Evolutionary conservation across 2,888 invertebrate species (phyloP).

Genomic region (Tuberolachnus salignus): DNA sequence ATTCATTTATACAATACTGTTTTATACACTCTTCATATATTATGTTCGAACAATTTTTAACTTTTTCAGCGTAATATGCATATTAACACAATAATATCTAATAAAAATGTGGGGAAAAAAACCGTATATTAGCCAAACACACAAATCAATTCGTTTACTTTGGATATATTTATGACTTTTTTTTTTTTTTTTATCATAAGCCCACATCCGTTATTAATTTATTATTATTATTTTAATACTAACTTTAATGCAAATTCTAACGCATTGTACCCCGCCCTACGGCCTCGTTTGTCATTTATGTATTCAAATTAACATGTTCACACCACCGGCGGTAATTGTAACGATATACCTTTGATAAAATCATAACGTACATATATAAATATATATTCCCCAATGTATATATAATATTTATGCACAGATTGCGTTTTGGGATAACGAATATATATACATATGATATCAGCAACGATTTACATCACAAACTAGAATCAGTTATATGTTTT

Average conservation of each 20-base stretch:
- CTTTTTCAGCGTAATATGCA: no score
- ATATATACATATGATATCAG: slow-evolving; percentile 22
- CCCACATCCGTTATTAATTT: no score
- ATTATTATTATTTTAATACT: no score
- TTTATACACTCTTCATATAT: no score
- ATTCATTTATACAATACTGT: no score
- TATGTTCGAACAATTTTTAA: no score
- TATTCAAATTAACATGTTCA: slow-evolving; percentile 43
- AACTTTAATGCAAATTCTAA: neutral
- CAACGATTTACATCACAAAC: slow-evolving; percentile 44
- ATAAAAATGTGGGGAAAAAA: no score
- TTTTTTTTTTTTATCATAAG: no score
- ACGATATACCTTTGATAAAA: slow-evolving; percentile 41
- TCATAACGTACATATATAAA: slow-evolving; percentile 13
- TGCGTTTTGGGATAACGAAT: slow-evolving; percentile 27
- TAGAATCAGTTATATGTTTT: neutral
- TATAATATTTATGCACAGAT: slow-evolving; percentile 41
- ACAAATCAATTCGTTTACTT: no score
- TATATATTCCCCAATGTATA: slow-evolving; percentile 23
- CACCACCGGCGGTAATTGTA: slow-evolving; percentile 39
- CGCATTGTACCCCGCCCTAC: neutral
- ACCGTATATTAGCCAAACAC: no score
- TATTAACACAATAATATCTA: no score
- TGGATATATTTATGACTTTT: no score
- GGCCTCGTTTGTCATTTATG: slow-evolving; percentile 39